phyloP scores from a whole-genome alignment of 2,888 invertebrate species.

The Chloromyia formosa region DNA sequence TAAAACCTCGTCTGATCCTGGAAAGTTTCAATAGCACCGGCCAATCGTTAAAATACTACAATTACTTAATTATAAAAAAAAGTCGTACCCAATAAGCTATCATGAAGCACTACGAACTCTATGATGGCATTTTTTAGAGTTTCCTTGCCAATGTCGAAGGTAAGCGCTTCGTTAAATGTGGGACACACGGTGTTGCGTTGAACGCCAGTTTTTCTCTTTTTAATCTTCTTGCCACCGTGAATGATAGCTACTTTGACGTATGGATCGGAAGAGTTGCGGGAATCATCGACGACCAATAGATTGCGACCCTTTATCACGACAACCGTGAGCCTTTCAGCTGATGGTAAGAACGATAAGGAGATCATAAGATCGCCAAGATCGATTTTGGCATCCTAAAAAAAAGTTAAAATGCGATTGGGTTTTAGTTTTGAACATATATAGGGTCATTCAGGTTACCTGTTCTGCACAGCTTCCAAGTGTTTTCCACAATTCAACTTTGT shows the following conservation, averaged over 20 bases:
- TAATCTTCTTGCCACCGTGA: constrained; percentile 87
- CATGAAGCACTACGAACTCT: constrained; percentile 71
- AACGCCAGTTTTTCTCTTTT: constrained; percentile 93
- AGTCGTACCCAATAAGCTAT: constrained; percentile 67
- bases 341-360: constrained; percentile 89
- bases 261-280: constrained; percentile 90
- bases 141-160: constrained; percentile 86
- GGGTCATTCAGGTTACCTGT: too few relatives aligned
- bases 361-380: constrained; percentile 92
- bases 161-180: constrained; percentile 92
- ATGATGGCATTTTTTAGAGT: constrained; percentile 67
- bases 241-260: constrained; percentile 92
- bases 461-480: constrained; percentile 67
- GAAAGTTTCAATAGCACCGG: constrained; percentile 26
- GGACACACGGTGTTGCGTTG: constrained; percentile 87
- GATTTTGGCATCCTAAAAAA: constrained; percentile 68
- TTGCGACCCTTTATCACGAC: constrained; percentile 92
- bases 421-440: not conserved
- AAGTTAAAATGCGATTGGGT: not conserved
- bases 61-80: too few relatives aligned
- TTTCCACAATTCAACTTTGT: constrained; percentile 69
- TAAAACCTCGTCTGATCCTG: constrained; percentile 68
- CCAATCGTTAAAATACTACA: not conserved
- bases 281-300: constrained; percentile 92
- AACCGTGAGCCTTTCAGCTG: constrained; percentile 88